A percentile compares a stretch with the other conserved stretches of the same genome.
These are phyloP conservation scores for Hyperoodon ampullatus DNA, from an alignment of 2,113 vertebrate species.

Conservation along the genomic window DNA sequence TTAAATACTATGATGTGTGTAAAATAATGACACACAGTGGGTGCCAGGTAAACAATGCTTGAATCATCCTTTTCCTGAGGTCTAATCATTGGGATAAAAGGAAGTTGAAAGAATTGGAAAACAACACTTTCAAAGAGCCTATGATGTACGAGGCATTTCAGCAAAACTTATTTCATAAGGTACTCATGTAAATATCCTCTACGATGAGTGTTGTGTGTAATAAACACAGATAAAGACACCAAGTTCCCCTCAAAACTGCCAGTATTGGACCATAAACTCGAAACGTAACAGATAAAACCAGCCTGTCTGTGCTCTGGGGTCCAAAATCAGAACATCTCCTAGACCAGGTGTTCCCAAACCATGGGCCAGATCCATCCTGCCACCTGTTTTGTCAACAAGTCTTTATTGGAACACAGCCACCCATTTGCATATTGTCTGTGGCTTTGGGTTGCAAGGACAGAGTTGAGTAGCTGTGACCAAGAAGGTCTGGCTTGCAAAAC, in stretches of 20 bases:
- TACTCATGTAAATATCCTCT: neutral
- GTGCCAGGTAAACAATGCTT: neutral
- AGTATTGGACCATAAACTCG: neutral
- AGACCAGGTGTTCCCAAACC: neutral
- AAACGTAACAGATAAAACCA: neutral
- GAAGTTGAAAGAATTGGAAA: neutral
- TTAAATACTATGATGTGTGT: neutral
- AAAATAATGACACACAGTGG: accelerated
- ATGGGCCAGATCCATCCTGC: neutral
- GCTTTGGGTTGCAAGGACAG: neutral
- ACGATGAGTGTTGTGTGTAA: neutral
- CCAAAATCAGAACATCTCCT: neutral
- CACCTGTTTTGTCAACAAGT: neutral
- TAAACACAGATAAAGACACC: neutral
- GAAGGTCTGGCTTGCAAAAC: accelerated
- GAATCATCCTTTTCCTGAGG: neutral
- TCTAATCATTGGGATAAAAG: neutral
- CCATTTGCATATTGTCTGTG: neutral
- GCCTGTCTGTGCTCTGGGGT: no score
- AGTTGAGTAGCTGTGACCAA: neutral
- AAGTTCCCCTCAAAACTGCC: neutral
- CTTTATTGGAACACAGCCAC: neutral
- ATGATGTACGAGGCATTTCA: neutral
- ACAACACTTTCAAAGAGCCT: neutral
- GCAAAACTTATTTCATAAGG: neutral